Conservation (phyloP, 2,797 vertebrate genomes). For the Mallotus villosus region DNA sequence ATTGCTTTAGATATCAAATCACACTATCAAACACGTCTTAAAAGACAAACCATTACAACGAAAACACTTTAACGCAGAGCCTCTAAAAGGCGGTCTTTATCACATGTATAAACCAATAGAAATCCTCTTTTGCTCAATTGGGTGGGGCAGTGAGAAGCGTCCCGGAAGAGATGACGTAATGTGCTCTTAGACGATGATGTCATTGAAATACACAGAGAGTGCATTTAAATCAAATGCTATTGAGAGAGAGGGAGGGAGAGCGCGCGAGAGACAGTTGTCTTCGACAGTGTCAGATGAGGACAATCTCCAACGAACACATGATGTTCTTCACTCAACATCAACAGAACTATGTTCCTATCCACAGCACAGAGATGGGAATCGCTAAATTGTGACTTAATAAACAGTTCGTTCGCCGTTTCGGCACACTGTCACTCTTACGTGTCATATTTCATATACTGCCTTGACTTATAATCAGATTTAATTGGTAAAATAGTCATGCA, state of each 20-base stretch:
- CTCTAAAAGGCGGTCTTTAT: slow-evolving; percentile 38
- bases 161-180: slow-evolving; percentile 68
- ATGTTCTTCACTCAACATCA: background rate
- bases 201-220: slow-evolving; percentile 45
- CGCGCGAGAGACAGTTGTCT: background rate
- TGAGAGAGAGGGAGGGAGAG: background rate
- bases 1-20: slow-evolving; percentile 38
- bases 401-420: background rate
- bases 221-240: slow-evolving; percentile 38
- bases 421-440: too few relatives aligned
- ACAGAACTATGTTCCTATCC: background rate
- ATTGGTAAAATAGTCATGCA: background rate
- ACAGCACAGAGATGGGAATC: background rate
- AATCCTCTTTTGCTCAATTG: slow-evolving; percentile 14
- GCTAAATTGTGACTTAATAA: background rate
- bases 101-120: slow-evolving; percentile 36
- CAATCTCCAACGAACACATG: background rate
- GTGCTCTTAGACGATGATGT: slow-evolving; percentile 57
- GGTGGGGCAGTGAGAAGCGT: slow-evolving; percentile 35
- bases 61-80: slow-evolving; percentile 13
- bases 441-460: too few relatives aligned
- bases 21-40: slow-evolving; percentile 23
- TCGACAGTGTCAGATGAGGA: background rate
- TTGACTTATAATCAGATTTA: background rate
- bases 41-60: slow-evolving; percentile 11